Conservation (phyloP, 2,113 vertebrate species). For the Anhinga rufa region DNA sequence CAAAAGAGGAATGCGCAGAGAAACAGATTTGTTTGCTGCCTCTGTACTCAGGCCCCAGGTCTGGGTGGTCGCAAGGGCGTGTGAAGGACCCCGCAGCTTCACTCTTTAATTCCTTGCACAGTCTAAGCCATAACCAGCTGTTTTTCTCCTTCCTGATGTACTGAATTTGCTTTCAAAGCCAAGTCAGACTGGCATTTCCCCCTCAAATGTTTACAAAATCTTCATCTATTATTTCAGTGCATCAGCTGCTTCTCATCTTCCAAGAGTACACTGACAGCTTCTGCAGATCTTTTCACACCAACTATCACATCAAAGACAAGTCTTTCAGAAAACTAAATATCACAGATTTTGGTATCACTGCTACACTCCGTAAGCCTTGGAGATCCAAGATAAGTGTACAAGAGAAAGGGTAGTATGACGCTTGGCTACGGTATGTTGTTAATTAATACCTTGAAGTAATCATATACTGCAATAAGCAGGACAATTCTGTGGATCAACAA, state of each 20-base stretch:
- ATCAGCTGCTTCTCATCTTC: neutral
- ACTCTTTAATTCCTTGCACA: neutral
- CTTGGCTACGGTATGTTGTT: neutral
- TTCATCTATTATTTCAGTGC: neutral
- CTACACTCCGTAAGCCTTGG: neutral
- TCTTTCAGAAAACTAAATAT: neutral
- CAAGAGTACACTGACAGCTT: neutral
- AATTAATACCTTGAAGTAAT: neutral
- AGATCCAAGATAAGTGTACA: neutral
- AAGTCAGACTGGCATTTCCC: neutral
- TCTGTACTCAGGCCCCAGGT: accelerated
- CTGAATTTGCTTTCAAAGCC: neutral
- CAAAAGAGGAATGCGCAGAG: neutral
- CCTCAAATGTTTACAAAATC: neutral
- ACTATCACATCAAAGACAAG: neutral
- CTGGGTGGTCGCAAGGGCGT: neutral
- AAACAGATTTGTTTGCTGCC: neutral
- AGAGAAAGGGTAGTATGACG: neutral
- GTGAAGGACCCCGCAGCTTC: neutral
- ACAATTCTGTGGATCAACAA: neutral
- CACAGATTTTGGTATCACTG: neutral
- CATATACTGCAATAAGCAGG: neutral
- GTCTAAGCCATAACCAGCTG: neutral
- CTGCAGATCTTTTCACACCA: neutral
- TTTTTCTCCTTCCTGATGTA: neutral